Evolutionary conservation across 2,113 vertebrate species (phyloP).

Genomic region (Trematocara zebra): DNA sequence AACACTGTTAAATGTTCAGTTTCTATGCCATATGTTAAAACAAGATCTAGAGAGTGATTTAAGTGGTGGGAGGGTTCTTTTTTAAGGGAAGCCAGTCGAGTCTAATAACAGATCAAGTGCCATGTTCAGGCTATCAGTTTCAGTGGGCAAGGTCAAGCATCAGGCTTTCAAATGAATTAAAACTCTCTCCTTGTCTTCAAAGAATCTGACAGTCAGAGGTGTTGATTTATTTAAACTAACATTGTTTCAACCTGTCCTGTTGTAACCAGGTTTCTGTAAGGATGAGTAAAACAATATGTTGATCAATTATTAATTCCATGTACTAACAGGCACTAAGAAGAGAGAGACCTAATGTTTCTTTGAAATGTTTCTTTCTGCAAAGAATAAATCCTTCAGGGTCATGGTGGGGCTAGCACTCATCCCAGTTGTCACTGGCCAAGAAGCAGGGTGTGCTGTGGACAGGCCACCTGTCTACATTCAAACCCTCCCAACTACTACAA

Average conservation of each 20-base stretch:
- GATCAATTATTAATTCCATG: not conserved
- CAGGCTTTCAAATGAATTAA: not conserved
- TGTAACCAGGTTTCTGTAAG: not conserved
- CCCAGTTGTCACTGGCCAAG: not conserved
- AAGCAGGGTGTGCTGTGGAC: not conserved
- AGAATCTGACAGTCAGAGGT: not conserved
- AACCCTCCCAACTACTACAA: not conserved
- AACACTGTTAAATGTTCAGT: not conserved
- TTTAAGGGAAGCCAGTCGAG: not conserved
- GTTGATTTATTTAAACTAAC: not conserved
- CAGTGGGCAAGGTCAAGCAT: not conserved
- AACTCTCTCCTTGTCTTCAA: not conserved
- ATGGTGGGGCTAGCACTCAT: not conserved
- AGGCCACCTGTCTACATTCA: not conserved
- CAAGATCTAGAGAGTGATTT: not conserved
- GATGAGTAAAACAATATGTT: not conserved
- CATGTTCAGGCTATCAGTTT: not conserved
- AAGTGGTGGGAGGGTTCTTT: not conserved
- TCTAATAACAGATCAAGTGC: not conserved
- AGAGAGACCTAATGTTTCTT: not conserved
- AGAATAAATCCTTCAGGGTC: not conserved
- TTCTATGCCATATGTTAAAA: not conserved
- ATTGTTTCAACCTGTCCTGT: not conserved
- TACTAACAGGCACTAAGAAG: not conserved
- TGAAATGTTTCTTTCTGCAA: not conserved